Conservation (phyloP, 1,140 invertebrate genomes). For the Temnothorax nylanderi region DNA sequence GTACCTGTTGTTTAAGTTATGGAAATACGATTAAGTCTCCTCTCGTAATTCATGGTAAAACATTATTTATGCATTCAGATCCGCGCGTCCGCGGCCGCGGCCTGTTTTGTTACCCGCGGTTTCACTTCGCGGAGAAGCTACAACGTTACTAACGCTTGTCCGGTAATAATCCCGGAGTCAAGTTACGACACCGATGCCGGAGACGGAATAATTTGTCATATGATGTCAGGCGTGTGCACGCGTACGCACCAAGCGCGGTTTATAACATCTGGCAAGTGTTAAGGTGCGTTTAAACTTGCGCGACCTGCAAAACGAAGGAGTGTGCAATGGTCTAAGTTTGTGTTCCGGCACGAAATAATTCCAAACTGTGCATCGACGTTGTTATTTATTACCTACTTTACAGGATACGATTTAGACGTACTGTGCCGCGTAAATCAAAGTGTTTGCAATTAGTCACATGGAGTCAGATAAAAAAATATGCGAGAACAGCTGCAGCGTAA, state of each 20-base stretch:
- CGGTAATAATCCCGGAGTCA: constrained; percentile 43
- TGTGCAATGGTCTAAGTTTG: too few relatives aligned
- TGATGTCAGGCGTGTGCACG: constrained; percentile 42
- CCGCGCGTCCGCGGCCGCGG: not conserved
- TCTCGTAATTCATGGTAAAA: constrained; percentile 26
- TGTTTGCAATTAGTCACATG: not conserved
- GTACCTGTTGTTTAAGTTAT: not conserved
- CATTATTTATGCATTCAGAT: constrained; percentile 34
- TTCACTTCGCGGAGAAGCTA: not conserved
- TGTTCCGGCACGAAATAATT: not conserved
- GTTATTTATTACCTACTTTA: not conserved
- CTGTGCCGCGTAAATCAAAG: not conserved
- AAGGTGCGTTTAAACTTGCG: constrained; percentile 26
- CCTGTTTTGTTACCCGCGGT: constrained; percentile 29
- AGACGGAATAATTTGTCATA: constrained; percentile 56
- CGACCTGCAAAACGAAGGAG: not conserved
- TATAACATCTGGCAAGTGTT: constrained; percentile 45
- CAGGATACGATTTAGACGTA: not conserved
- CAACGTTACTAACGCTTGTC: not conserved
- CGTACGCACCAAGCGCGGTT: constrained; percentile 8
- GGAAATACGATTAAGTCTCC: constrained; percentile 13
- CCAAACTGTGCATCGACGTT: not conserved
- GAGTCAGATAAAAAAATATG: not conserved
- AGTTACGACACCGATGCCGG: constrained; percentile 46
- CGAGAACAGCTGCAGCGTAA: not conserved